A percentile compares a stretch with the other conserved stretches of the same genome.
These are phyloP conservation scores for Troilus luridus DNA, from an alignment of 2,888 invertebrate genomes.

Conservation along the genomic window DNA sequence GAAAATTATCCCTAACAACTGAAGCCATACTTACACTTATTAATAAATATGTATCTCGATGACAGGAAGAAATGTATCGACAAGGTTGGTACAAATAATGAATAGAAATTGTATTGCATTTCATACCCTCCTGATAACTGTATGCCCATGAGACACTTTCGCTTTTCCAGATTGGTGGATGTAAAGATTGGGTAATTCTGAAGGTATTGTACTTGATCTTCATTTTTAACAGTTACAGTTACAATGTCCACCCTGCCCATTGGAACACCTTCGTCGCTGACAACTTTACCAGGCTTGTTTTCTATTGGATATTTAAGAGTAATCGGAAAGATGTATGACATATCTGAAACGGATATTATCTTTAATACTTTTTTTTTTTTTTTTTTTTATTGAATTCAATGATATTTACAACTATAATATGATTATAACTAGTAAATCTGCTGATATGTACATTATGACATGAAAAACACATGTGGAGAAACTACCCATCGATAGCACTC, in stretches of 20 bases:
- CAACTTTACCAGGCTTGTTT: background rate
- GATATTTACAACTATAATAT: no score
- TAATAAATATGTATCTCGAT: no score
- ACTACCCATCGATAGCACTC: no score
- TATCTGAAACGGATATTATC: background rate
- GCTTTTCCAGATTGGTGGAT: background rate
- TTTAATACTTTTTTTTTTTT: background rate
- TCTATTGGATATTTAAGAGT: background rate
- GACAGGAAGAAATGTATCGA: no score
- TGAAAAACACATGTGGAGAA: no score
- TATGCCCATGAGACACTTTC: background rate
- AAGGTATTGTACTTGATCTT: background rate
- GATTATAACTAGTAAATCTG: no score
- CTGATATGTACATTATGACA: no score
- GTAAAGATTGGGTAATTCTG: background rate
- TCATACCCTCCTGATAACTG: background rate
- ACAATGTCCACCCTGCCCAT: constrained; percentile 20
- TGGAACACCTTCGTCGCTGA: background rate
- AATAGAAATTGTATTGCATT: background rate
- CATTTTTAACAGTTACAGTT: constrained; percentile 21
- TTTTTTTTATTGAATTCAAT: no score
- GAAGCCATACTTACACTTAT: no score
- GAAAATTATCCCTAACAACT: no score
- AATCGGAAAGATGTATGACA: background rate
- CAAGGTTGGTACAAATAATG: no score